Percentiles rank a stretch among this genome's conserved stretches.
Conservation (phyloP, 2,113 vertebrate genomes). For the Sylvietta virens region DNA sequence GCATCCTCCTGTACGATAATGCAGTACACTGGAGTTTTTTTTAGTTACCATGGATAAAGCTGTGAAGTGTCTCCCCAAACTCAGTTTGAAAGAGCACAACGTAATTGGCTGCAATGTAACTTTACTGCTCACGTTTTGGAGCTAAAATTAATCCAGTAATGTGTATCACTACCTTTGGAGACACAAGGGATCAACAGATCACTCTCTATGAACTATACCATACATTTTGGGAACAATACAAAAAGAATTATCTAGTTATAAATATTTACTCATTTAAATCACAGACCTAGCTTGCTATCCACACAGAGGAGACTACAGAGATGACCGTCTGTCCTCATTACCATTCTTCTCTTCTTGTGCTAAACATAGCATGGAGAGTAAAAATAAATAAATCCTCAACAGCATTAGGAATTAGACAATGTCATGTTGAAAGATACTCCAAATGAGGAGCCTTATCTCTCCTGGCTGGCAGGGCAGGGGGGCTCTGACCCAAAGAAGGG, state of each 20-base stretch:
- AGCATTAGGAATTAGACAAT: constrained; percentile 44
- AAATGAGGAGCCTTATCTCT: neutral
- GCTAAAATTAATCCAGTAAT: neutral
- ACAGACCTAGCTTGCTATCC: neutral
- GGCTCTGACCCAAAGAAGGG: neutral
- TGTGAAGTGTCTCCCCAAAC: neutral
- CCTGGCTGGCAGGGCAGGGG: neutral
- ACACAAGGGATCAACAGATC: neutral
- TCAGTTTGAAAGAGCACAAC: neutral
- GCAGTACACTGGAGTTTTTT: neutral
- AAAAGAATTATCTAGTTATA: neutral
- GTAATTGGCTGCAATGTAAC: neutral
- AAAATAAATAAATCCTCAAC: constrained; percentile 59
- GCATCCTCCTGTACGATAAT: neutral
- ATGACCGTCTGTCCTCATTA: neutral
- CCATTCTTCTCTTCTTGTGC: neutral
- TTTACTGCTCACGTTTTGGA: neutral
- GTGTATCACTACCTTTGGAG: neutral
- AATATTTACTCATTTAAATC: neutral
- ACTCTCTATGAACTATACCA: neutral
- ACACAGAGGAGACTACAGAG: neutral
- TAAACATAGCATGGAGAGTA: constrained; percentile 36
- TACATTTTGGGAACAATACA: neutral
- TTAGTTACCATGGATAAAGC: fast-evolving
- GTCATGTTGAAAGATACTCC: constrained; percentile 17